Evolutionary conservation across 2,797 vertebrate genomes (phyloP).

Genomic region (Enteromius trimaculatus): DNA sequence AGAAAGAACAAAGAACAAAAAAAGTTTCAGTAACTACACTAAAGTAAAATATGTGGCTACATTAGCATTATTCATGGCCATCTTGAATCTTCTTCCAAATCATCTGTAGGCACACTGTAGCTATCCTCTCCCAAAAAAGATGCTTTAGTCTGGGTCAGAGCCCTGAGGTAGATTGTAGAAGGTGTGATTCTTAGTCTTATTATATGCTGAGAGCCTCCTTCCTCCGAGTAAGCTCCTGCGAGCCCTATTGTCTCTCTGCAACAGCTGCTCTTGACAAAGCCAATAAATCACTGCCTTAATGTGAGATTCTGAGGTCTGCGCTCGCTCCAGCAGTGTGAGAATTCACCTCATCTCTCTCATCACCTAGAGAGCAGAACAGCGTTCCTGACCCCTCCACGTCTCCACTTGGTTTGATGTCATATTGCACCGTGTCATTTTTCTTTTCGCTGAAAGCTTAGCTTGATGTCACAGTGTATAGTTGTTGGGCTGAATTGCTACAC

Average conservation of each 20-base stretch:
- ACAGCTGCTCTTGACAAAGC: constrained; percentile 62
- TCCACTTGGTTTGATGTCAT: constrained; percentile 15
- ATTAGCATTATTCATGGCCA: neutral
- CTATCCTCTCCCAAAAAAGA: neutral
- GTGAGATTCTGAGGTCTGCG: constrained; percentile 44
- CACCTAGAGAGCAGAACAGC: neutral
- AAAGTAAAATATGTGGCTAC: neutral
- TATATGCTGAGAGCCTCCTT: constrained; percentile 50
- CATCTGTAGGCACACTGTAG: neutral
- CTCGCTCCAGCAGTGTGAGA: constrained; percentile 12
- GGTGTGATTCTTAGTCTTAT: constrained; percentile 23
- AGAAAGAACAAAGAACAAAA: too few species aligned
- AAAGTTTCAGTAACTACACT: neutral
- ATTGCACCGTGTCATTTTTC: constrained; percentile 18
- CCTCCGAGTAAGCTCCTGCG: constrained; percentile 44
- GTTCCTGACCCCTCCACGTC: neutral
- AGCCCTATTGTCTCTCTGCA: constrained; percentile 58
- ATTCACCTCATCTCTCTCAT: constrained; percentile 30
- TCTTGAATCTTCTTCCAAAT: neutral
- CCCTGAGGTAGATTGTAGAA: neutral
- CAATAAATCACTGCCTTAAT: constrained; percentile 59
- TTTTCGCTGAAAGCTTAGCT: constrained; percentile 29
- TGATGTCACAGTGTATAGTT: constrained; percentile 29
- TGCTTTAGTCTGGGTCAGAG: constrained; percentile 9
- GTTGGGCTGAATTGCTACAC: constrained; percentile 8